Base-by-base conservation (phyloP, 2,113 vertebrate species). In the Tenrec ecaudatus region DNA sequence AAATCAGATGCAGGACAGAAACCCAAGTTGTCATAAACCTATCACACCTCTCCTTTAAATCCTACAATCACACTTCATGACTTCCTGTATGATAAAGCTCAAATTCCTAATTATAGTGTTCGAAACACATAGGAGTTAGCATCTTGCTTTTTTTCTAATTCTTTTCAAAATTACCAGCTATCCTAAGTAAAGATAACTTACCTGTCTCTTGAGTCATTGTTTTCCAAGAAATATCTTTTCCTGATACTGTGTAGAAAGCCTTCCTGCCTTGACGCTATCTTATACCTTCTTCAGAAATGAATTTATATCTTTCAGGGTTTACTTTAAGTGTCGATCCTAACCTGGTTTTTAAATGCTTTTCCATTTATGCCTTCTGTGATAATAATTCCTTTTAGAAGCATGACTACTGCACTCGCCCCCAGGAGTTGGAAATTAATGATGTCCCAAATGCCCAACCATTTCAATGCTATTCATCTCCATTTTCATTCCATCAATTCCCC, bases 311-410 rank as follows among this genome's bases (percentile, higher is more conserved):
- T 78, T 94, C 20, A 86, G 15, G 12, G 25, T 0, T 6, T 1
- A 0, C 0, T 4, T 2, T 12, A 84, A 43, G 0, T 2, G 1
- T 58, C 27, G 6, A 82, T 86, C 17, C 17, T 17, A 38, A 19
- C 22, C 17, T 60, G 17, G 8, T 71, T 87, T 79, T 53, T 43
- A 2, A 73, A 6, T 12, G 1, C 1, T 43, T 93, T 6, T 40
- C 1, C 27, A 27, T 71, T 9, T 8, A 15, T 2, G 4, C 1
- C 27, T 83, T 53, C 47, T 10, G 9, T 53, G 47, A 53, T 10
- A 14, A 53, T 53, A 53, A 53, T 53, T 53, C 12, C 12, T 53
- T 53, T 53, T 53, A 53, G 47, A 53, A 14, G 47, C 9, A 53
- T 53, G 6, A 53, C 1, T 53, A 53, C 5, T 53, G 47, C 12